phyloP scores from a whole-genome alignment of 1,140 invertebrate genomes.

The Micrasema longulum region DNA sequence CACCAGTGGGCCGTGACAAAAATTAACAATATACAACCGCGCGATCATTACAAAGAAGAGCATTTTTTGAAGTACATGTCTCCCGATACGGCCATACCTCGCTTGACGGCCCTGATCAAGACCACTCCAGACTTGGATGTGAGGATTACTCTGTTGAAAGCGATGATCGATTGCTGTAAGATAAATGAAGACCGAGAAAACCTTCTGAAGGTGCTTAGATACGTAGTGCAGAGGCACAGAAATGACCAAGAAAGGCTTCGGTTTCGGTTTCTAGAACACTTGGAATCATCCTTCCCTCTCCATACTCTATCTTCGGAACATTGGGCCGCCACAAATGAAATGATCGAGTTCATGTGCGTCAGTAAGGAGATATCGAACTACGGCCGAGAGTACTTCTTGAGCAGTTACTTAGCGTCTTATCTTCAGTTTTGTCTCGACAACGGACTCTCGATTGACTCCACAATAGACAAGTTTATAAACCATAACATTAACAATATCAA shows the following conservation, averaged over 20 bases:
- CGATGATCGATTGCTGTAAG: constrained; percentile 50
- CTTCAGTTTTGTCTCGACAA: constrained; percentile 36
- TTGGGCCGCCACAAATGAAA: constrained; percentile 47
- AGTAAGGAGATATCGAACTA: constrained; percentile 43
- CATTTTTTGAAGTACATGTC: constrained; percentile 42
- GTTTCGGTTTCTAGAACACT: constrained; percentile 38
- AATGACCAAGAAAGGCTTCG: constrained; percentile 44
- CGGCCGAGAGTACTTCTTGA: constrained; percentile 36
- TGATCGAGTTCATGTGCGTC: constrained; percentile 45
- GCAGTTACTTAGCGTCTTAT: constrained; percentile 16
- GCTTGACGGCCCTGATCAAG: constrained; percentile 24
- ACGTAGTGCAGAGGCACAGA: constrained; percentile 44
- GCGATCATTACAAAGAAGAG: constrained; percentile 23
- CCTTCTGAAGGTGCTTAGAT: constrained; percentile 42
- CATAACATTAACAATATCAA: constrained; percentile 38
- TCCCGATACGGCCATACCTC: constrained; percentile 38
- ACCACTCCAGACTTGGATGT: constrained; percentile 14
- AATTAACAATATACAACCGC: constrained; percentile 21
- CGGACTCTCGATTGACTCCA: constrained; percentile 29
- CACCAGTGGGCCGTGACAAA: constrained; percentile 36
- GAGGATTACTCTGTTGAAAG: constrained; percentile 20
- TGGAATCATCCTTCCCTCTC: constrained; percentile 31
- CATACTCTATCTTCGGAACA: constrained; percentile 41
- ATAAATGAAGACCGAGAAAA: constrained; percentile 33
- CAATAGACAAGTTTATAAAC: constrained; percentile 41